These are phyloP conservation scores for Neoscelio sp. DNA, from an alignment of 2,888 invertebrate species.

Conservation along the genomic window DNA sequence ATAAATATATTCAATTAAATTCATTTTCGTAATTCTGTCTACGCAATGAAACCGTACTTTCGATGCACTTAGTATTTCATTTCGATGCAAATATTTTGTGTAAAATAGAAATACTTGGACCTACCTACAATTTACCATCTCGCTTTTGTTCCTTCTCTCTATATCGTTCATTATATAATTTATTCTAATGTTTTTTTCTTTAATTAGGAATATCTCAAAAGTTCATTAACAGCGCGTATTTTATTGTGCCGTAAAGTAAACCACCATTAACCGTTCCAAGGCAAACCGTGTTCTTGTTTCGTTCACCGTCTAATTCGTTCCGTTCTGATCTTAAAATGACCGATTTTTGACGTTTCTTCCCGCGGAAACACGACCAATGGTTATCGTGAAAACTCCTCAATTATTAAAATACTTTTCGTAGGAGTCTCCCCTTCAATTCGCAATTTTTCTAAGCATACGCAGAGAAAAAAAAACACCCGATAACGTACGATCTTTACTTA, in stretches of 20 bases:
- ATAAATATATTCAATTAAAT: slow-evolving; percentile 58
- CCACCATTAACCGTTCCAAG: slow-evolving; percentile 43
- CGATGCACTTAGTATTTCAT: slow-evolving; percentile 63
- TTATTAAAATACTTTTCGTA: too few species aligned
- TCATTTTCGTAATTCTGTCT: slow-evolving; percentile 41
- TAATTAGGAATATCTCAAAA: slow-evolving; percentile 76
- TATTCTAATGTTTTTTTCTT: slow-evolving; percentile 70
- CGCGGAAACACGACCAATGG: too few species aligned
- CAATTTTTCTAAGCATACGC: slow-evolving; percentile 17
- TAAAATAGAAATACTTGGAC: slow-evolving; percentile 70
- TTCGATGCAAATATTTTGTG: slow-evolving; percentile 65
- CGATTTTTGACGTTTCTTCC: too few species aligned
- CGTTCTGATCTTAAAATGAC: too few species aligned
- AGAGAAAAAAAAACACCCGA: too few species aligned
- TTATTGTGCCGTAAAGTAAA: slow-evolving; percentile 66
- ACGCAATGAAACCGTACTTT: slow-evolving; percentile 57
- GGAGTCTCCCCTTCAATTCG: too few species aligned
- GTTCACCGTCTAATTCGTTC: slow-evolving; percentile 12
- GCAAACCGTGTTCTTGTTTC: slow-evolving; percentile 50
- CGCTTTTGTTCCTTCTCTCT: slow-evolving; percentile 7
- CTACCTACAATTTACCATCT: slow-evolving; percentile 67
- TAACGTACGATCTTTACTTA: too few species aligned
- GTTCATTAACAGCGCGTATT: slow-evolving; percentile 77
- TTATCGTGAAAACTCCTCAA: too few species aligned
- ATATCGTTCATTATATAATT: slow-evolving; percentile 62